Conservation (phyloP, 2,888 invertebrate species). For the Dicranocentrus wangi region DNA sequence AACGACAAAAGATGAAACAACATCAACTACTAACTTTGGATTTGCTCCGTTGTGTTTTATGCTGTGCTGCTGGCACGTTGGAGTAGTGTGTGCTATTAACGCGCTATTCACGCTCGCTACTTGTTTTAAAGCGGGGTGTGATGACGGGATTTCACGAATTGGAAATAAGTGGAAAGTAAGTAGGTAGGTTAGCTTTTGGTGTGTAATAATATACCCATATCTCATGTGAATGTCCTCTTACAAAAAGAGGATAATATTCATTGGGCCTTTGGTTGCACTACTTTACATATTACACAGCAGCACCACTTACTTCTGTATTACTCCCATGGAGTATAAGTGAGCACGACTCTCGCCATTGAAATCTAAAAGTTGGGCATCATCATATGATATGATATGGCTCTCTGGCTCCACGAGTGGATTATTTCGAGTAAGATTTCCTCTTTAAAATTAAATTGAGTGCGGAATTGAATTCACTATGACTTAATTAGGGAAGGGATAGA, state of each 20-base stretch:
- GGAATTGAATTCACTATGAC: constrained; percentile 63
- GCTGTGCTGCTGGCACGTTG: too few relatives aligned
- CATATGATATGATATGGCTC: too few relatives aligned
- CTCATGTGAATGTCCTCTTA: constrained; percentile 19
- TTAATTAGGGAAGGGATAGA: constrained; percentile 60
- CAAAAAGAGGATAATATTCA: constrained; percentile 42
- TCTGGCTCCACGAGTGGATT: too few relatives aligned
- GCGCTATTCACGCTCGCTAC: constrained; percentile 58
- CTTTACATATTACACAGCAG: not conserved
- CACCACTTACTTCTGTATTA: too few relatives aligned
- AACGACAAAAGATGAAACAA: too few relatives aligned
- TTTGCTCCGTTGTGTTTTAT: too few relatives aligned
- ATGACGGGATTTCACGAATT: constrained; percentile 56
- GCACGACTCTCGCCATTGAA: too few relatives aligned
- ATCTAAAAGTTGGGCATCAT: too few relatives aligned
- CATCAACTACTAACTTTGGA: too few relatives aligned
- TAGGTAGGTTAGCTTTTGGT: constrained; percentile 20
- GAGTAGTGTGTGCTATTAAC: too few relatives aligned
- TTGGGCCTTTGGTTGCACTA: too few relatives aligned
- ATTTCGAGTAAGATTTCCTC: constrained; percentile 59
- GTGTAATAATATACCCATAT: constrained; percentile 6
- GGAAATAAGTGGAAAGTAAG: constrained; percentile 41
- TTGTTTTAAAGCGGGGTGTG: constrained; percentile 60
- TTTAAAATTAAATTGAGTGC: constrained; percentile 65
- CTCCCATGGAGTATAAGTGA: too few relatives aligned